A percentile compares a stretch with the other conserved stretches of the same genome.
phyloP scores from a whole-genome alignment of 2,888 invertebrate genomes.

The Miltochrista miniata region DNA sequence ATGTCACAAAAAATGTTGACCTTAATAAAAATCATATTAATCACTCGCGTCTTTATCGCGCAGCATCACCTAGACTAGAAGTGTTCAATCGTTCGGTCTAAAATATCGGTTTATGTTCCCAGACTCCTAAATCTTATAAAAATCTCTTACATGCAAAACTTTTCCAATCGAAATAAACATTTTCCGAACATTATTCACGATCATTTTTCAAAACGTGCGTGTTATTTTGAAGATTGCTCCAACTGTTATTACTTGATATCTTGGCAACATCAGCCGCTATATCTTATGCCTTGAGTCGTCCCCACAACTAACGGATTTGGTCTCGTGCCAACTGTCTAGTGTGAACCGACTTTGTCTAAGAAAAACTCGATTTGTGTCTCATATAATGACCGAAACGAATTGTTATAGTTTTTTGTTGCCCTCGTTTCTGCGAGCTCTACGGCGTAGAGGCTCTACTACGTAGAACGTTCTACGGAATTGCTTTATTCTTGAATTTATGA shows the following conservation, averaged over 20 bases:
- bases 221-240: background rate
- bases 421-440: slow-evolving; percentile 29
- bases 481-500: background rate
- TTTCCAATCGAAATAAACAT: background rate
- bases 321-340: slow-evolving; percentile 51
- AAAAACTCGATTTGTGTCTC: slow-evolving; percentile 65
- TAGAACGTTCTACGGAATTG: background rate
- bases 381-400: slow-evolving; percentile 59
- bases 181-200: background rate
- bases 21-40: no score
- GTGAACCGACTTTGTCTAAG: slow-evolving; percentile 55
- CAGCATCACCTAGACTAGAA: no score
- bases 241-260: slow-evolving; percentile 2
- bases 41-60: no score
- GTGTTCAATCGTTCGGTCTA: no score
- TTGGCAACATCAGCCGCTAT: slow-evolving; percentile 16
- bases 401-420: slow-evolving; percentile 52
- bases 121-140: no score
- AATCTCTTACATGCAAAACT: background rate
- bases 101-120: no score
- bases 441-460: slow-evolving; percentile 18
- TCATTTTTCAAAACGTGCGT: no score
- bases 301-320: slow-evolving; percentile 45
- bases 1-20: no score
- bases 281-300: slow-evolving; percentile 25